Conservation (phyloP, 2,797 vertebrate species). For the Melanotaenia trifasciata region DNA sequence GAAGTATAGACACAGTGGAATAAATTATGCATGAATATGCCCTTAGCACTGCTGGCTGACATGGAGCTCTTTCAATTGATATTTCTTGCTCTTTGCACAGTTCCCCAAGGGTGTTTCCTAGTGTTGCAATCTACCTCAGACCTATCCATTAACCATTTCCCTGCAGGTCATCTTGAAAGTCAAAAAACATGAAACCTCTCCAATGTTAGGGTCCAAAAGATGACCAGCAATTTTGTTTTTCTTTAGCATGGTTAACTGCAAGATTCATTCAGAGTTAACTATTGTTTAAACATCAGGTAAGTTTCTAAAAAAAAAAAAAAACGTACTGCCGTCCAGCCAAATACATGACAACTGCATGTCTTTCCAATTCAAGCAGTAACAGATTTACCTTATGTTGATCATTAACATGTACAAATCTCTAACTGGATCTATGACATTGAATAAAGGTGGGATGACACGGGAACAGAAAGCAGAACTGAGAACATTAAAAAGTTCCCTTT, state of each 20-base stretch:
- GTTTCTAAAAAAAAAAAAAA: background rate
- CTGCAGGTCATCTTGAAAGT: conserved; percentile 45
- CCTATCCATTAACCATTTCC: conserved; percentile 55
- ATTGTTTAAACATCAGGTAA: background rate
- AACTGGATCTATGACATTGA: background rate
- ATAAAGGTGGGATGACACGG: too few relatives aligned
- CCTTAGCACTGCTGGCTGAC: conserved; percentile 54
- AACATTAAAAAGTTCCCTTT: too few relatives aligned
- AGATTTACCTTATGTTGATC: background rate
- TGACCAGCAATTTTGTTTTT: background rate
- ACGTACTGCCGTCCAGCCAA: background rate
- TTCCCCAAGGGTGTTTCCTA: conserved; percentile 60
- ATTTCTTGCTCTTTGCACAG: conserved; percentile 57
- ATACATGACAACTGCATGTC: background rate
- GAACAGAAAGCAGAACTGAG: too few relatives aligned
- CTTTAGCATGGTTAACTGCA: background rate
- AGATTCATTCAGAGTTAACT: background rate
- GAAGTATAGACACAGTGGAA: conserved; percentile 38
- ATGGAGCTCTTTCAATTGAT: conserved; percentile 66
- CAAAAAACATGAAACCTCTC: conserved; percentile 32
- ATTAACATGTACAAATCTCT: background rate
- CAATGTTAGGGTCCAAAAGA: conserved; percentile 12
- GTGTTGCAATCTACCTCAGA: conserved; percentile 62
- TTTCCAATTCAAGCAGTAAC: background rate
- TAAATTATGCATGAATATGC: conserved; percentile 74